Evolutionary conservation across 2,113 vertebrate genomes (phyloP).

Genomic region (Phyllostomus hastatus): DNA sequence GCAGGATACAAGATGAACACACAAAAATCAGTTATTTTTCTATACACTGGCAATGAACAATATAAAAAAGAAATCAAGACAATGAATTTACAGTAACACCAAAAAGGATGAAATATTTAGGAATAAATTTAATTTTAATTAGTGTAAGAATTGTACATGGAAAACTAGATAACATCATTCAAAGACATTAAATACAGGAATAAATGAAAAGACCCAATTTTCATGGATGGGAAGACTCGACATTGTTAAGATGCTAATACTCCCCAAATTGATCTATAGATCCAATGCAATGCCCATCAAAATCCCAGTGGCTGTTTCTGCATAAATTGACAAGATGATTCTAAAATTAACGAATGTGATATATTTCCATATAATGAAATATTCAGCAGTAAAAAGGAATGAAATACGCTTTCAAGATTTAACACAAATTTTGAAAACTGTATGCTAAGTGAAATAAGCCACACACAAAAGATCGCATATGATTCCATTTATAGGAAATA

Average conservation of each 20-base stretch:
- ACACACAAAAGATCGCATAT: neutral
- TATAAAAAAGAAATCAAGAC: neutral
- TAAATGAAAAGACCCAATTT: neutral
- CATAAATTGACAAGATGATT: neutral
- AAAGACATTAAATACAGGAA: neutral
- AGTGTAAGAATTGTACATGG: neutral
- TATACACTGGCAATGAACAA: neutral
- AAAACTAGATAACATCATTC: conserved; percentile 7
- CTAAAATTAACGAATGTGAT: conserved; percentile 4
- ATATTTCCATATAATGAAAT: neutral
- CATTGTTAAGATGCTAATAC: neutral
- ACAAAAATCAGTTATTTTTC: neutral
- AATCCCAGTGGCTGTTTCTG: neutral
- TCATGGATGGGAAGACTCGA: neutral
- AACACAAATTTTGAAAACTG: neutral
- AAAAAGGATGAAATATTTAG: neutral
- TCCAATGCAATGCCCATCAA: neutral
- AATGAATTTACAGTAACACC: neutral
- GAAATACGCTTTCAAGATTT: neutral
- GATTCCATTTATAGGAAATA: conserved; percentile 26
- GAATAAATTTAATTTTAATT: neutral
- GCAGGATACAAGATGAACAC: neutral
- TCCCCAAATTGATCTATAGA: neutral
- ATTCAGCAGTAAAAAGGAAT: conserved; percentile 13
- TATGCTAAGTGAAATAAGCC: conserved; percentile 16